These are phyloP conservation scores for Paratrypauchen microcephalus DNA, from an alignment of 2,797 vertebrate genomes.

Conservation along the genomic window DNA sequence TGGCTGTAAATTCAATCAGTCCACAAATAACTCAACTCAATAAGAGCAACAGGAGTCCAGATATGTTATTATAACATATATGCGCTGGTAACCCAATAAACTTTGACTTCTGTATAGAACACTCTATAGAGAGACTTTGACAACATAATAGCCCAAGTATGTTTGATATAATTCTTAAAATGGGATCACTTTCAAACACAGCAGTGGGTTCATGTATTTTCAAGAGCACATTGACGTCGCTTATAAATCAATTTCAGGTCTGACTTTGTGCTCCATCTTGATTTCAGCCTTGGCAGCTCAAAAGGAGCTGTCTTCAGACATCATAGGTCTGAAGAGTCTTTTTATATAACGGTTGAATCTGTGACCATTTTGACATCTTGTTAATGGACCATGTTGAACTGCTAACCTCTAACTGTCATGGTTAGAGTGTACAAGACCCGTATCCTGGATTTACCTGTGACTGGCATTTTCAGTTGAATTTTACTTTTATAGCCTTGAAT, in stretches of 20 bases:
- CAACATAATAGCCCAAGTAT: conserved; percentile 33
- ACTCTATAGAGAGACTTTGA: conserved; percentile 12
- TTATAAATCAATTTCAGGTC: conserved; percentile 53
- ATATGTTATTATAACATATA: conserved; percentile 27
- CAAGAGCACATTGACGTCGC: conserved; percentile 47
- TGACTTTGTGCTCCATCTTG: conserved; percentile 61
- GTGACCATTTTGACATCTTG: conserved; percentile 23
- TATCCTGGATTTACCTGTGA: no score
- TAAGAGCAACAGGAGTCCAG: conserved; percentile 55
- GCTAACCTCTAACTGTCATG: conserved; percentile 12
- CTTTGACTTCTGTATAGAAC: not conserved
- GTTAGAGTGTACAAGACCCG: not conserved
- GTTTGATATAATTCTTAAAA: conserved; percentile 47
- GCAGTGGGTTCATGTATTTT: conserved; percentile 54
- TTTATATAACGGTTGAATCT: conserved; percentile 58
- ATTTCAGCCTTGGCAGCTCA: conserved; percentile 65
- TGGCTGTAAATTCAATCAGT: not conserved
- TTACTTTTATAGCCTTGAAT: no score
- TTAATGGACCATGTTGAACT: conserved; percentile 60
- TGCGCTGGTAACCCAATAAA: not conserved
- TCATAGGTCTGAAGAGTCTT: conserved; percentile 43
- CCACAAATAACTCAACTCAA: conserved; percentile 24
- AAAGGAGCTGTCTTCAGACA: no score
- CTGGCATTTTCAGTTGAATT: no score
- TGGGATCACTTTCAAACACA: conserved; percentile 35